These are phyloP conservation scores for Endomychus coccineus DNA, from an alignment of 2,888 invertebrate species.

Conservation along the genomic window DNA sequence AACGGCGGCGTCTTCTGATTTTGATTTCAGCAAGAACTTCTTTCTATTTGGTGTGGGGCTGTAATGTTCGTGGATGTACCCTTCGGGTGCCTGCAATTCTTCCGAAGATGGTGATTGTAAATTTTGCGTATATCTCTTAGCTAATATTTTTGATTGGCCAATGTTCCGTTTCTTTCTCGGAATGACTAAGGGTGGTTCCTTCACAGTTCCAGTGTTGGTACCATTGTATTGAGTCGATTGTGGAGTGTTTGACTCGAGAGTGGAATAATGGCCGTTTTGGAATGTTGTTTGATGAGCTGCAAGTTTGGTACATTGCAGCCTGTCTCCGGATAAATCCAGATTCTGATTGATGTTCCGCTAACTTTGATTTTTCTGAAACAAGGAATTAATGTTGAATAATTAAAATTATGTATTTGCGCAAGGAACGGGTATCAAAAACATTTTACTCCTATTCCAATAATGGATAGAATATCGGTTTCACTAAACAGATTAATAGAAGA, in stretches of 20 bases:
- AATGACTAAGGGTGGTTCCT: no score
- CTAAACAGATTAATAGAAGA: no score
- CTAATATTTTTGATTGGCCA: not conserved
- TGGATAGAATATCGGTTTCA: no score
- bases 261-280: slow-evolving; percentile 23
- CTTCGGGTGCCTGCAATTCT: slow-evolving; percentile 21
- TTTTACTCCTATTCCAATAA: no score
- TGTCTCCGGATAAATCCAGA: slow-evolving; percentile 21
- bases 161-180: no score
- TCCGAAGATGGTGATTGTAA: slow-evolving; percentile 16
- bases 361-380: no score
- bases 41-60: slow-evolving; percentile 32
- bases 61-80: slow-evolving; percentile 40
- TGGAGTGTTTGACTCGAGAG: slow-evolving; percentile 9
- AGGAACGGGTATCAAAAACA: no score
- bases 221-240: not conserved
- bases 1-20: slow-evolving; percentile 22
- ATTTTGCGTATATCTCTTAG: not conserved
- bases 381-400: no score
- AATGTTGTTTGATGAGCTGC: slow-evolving; percentile 37
- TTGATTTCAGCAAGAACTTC: slow-evolving; percentile 22
- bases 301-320: slow-evolving; percentile 42
- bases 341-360: no score
- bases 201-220: no score
- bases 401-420: no score